phyloP scores from a whole-genome alignment of 2,797 vertebrate genomes.

The Pseudomugil tenellus region DNA sequence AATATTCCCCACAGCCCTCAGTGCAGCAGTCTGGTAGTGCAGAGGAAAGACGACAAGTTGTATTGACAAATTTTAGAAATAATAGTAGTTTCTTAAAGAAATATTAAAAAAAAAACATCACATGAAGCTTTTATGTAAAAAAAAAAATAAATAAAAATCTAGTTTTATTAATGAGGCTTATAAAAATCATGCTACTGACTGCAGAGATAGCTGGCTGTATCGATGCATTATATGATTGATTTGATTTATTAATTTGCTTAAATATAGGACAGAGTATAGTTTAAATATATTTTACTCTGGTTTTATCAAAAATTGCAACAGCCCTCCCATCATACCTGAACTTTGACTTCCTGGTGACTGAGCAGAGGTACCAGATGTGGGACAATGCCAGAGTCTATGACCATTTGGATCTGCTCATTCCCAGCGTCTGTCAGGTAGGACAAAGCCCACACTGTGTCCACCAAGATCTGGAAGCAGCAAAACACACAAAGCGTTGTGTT shows the following conservation, averaged over 20 bases:
- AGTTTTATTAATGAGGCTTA: neutral
- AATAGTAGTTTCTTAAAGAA: neutral
- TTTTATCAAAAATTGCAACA: neutral
- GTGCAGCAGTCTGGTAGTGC: slow-evolving; percentile 89
- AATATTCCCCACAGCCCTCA: slow-evolving; percentile 98
- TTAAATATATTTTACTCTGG: neutral
- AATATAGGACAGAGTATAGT: too few relatives aligned
- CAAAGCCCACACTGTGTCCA: slow-evolving; percentile 99
- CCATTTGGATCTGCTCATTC: slow-evolving; percentile 99
- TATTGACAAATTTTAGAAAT: neutral
- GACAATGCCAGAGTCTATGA: slow-evolving; percentile 98
- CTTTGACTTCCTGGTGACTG: slow-evolving; percentile 99
- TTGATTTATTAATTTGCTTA: too few relatives aligned
- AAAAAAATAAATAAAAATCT: too few relatives aligned
- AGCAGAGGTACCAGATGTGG: slow-evolving; percentile 97
- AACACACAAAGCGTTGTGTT: neutral
- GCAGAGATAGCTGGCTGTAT: neutral
- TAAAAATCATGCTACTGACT: neutral
- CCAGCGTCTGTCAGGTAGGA: slow-evolving; percentile 98
- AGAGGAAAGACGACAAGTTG: neutral
- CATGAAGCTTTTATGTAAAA: too few relatives aligned
- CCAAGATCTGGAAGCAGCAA: slow-evolving; percentile 88
- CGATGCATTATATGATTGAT: neutral
- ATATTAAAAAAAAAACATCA: too few relatives aligned
- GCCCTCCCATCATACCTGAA: slow-evolving; percentile 86